Evolutionary conservation across 2,888 invertebrate species (phyloP), one percentile per base, ranked within the genome.

Genomic region (Caenorhabditis wallacei): DNA sequence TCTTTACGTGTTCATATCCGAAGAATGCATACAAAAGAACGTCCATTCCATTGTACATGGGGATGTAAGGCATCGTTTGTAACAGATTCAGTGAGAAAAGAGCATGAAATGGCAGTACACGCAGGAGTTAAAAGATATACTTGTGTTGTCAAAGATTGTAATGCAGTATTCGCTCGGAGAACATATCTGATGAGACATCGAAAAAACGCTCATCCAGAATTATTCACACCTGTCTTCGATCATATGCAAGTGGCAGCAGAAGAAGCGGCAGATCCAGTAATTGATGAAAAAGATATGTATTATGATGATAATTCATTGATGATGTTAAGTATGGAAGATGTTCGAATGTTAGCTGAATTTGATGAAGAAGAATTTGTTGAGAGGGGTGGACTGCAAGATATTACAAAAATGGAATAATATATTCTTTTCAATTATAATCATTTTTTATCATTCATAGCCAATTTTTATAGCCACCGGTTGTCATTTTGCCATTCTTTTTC

Each of bases 91-190:
- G 78, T 81, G n/a, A 75, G 84, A 59, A 89, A 87, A 43, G 89
- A 89, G 54, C 90, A 90, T 72, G 88, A 88, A 75, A 82, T 84
- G 59, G 83, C 85, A 22, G 88, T 87, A 10, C 90, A 90, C 64
- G 51, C 74, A 10, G 87, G 84, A 24, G 54, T 87, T n/a, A 88
- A 85, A 40, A 53, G 87, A 76, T 87, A 85, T 53, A 30, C 66
- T 26, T 85, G 85, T 61, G 18, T 26, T 5, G 83, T 82, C 3
- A 69, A 66, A 35, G 76, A 51, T 20, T 78, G 82, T 35, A 26
- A 18, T 1, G 37, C 59, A 0, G 37, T 63, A 4, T 83, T 83
- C 43, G 66, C 83, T 1, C 35, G 83, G 18, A 30, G 80, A 18
- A n/a, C 7, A 7, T 74, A 64, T 51, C 53, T 83, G 37, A 80